Percentiles rank a stretch among this genome's conserved stretches.
Evolutionary conservation across 30 jellyfish, hydroid and myxozoan species (phyloP).

Genomic region (Aurelia aurita): DNA sequence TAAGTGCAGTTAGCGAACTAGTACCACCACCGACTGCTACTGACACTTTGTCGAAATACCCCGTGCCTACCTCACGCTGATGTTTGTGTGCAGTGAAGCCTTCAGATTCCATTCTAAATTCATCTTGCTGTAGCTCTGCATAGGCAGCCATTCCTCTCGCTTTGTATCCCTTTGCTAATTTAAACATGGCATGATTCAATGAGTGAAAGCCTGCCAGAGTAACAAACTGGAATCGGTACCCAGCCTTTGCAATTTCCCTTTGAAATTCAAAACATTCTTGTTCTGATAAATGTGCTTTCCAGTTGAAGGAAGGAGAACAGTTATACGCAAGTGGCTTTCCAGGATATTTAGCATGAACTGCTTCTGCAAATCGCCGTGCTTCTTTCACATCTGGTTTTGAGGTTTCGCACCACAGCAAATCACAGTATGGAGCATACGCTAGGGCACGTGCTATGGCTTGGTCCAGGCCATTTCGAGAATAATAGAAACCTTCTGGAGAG

Average conservation of each 20-base stretch:
- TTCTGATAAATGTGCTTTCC: constrained; percentile 88
- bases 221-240: constrained; percentile 93
- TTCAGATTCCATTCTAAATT: constrained; percentile 70
- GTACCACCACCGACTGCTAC: constrained; percentile 88
- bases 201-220: constrained; percentile 98
- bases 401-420: constrained; percentile 93
- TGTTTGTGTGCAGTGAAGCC: constrained; percentile 97
- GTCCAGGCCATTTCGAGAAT: constrained; percentile 77
- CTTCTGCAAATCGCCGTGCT: constrained; percentile 84
- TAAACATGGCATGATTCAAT: constrained; percentile 93
- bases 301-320: constrained; percentile 97
- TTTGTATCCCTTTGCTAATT: constrained; percentile 80
- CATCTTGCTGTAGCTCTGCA: constrained; percentile 86
- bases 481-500: constrained; percentile 92
- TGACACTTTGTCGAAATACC: constrained; percentile 85
- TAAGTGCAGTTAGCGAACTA: constrained; percentile 81
- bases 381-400: constrained; percentile 79
- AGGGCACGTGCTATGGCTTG: constrained; percentile 87
- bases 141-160: constrained; percentile 94
- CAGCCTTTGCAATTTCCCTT: constrained; percentile 89
- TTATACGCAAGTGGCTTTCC: constrained; percentile 96
- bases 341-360: constrained; percentile 88
- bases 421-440: constrained; percentile 95
- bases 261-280: constrained; percentile 81
- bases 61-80: constrained; percentile 98